These are phyloP conservation scores for Leucophenga varia DNA, from an alignment of 1,140 invertebrate genomes.

Conservation along the genomic window DNA sequence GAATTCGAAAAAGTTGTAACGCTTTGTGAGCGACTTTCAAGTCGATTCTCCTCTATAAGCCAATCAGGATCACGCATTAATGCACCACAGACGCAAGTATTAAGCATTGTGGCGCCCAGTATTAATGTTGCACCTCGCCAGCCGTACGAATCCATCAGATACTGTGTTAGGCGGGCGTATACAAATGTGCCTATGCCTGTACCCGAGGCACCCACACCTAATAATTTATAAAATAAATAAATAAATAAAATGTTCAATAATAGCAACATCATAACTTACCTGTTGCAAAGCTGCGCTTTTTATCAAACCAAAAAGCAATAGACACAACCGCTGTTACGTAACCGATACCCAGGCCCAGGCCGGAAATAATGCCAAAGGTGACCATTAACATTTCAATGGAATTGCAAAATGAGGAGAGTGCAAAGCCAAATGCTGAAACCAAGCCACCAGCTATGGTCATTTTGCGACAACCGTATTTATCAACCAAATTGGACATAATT, in stretches of 20 bases:
- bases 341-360: constrained; percentile 80
- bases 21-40: constrained; percentile 54
- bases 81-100: constrained; percentile 85
- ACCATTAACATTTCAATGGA: constrained; percentile 77
- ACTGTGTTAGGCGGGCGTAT: constrained; percentile 78
- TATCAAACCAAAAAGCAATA: constrained; percentile 96
- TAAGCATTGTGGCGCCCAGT: constrained; percentile 79
- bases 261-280: too few relatives aligned
- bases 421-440: constrained; percentile 76
- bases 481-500: constrained; percentile 73
- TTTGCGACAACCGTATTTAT: constrained; percentile 81
- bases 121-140: constrained; percentile 87
- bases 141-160: constrained; percentile 74
- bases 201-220: constrained; percentile 84
- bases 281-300: constrained; percentile 86
- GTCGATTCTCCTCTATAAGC: constrained; percentile 64
- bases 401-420: constrained; percentile 73
- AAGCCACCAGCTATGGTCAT: constrained; percentile 81
- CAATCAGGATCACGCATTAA: constrained; percentile 85
- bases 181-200: constrained; percentile 76
- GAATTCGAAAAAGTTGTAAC: constrained; percentile 55
- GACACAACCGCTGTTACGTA: constrained; percentile 89
- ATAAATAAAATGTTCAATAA: too few relatives aligned
- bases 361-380: constrained; percentile 84
- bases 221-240: too few relatives aligned